Percentiles rank a stretch among this genome's conserved stretches.
Conservation (phyloP, 2,797 vertebrate genomes). For the Pipistrellus nathusii region DNA sequence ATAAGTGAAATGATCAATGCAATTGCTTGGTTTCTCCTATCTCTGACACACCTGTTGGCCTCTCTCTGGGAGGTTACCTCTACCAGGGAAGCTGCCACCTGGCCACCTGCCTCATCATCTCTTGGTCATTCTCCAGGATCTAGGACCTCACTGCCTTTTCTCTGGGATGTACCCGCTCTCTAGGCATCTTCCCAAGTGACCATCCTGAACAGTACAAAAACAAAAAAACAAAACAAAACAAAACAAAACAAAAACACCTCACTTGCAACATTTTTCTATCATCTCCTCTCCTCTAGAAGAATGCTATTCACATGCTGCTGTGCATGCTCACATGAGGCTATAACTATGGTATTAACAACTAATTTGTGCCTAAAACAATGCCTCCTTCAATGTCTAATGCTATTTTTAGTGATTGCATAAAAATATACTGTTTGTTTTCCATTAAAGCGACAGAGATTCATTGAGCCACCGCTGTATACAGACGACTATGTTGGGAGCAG, state of each 20-base stretch:
- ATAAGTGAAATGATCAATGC: neutral
- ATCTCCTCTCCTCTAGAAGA: neutral
- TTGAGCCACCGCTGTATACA: neutral
- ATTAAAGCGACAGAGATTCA: neutral
- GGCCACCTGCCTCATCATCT: neutral
- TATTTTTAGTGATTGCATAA: neutral
- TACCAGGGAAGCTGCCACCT: accelerated
- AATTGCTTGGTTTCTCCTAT: neutral
- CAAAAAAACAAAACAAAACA: too few relatives aligned
- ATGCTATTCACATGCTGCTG: neutral
- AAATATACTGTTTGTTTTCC: neutral
- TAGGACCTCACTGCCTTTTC: neutral
- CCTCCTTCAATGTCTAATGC: neutral
- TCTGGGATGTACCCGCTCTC: neutral
- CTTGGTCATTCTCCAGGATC: neutral
- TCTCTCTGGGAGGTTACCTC: neutral
- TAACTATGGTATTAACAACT: neutral
- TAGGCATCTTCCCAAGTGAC: neutral
- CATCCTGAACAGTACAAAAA: neutral
- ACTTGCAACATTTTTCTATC: neutral
- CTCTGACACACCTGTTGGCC: neutral
- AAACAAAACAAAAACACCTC: neutral
- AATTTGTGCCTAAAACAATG: neutral
- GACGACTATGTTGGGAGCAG: accelerated
- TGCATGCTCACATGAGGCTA: too few relatives aligned